Evolutionary conservation across 2,797 vertebrate genomes (phyloP).

Genomic region (Coracias cyanogaster): DNA sequence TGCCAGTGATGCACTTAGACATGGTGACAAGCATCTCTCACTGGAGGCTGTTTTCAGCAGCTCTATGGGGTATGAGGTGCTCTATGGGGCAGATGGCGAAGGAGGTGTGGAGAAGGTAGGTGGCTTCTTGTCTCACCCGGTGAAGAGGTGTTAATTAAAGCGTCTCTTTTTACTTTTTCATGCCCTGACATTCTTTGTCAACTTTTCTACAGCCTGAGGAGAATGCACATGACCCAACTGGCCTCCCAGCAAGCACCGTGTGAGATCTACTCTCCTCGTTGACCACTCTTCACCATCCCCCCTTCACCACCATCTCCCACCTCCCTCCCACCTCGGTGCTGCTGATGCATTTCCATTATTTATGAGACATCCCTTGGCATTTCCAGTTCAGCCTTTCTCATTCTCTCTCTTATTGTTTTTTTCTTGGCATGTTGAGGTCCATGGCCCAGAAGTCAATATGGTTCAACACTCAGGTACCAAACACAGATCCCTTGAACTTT

Average conservation of each 20-base stretch:
- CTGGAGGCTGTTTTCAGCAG: neutral
- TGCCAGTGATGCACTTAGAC: slow-evolving; percentile 3
- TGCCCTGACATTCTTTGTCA: neutral
- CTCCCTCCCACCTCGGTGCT: neutral
- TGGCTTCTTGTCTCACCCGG: neutral
- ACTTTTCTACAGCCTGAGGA: neutral
- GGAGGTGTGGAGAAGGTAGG: neutral
- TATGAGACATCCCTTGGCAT: neutral
- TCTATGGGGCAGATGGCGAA: neutral
- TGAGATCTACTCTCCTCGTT: neutral
- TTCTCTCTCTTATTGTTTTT: neutral
- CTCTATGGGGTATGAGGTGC: neutral
- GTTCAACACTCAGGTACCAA: neutral
- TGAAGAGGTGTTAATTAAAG: slow-evolving; percentile 23
- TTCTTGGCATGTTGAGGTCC: neutral
- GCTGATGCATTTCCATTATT: slow-evolving; percentile 40
- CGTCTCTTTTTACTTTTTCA: neutral
- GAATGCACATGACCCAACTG: neutral
- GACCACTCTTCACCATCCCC: neutral
- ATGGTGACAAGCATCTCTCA: neutral
- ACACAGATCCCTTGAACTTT: neutral
- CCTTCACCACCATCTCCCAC: neutral
- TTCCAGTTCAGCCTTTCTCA: slow-evolving; percentile 13
- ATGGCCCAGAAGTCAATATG: neutral
- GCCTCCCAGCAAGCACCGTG: neutral